Base-by-base conservation (phyloP, 2,888 invertebrate species). In the Pegoplata infirma region DNA sequence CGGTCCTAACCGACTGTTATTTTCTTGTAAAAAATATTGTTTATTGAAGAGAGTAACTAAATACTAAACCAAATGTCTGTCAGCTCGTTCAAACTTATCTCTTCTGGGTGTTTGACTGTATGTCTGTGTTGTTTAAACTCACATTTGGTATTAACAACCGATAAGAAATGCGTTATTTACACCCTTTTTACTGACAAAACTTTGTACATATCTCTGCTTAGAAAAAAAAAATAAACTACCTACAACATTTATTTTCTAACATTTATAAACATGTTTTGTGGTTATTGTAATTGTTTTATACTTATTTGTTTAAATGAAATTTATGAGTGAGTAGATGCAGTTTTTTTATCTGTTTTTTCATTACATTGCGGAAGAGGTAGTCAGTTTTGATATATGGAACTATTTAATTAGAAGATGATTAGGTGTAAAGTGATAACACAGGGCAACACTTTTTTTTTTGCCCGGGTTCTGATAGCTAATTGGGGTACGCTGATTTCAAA, bases 151-250 rank as follows among this genome's bases (percentile, higher is more conserved):
- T 19, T 53, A 69, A 68, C 16, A 73, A 68, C 56, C 64, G 73
- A 74, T 78, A 78, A 78, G 77, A 78, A 78, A 69, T 69, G 64
- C 73, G 72, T 77, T 76, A 40, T 28, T 46, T 64, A 58, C 63
- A 67, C 71, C 61, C 73, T 73, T 74, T 46, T 59, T 63, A n/a
- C 32, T 40, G n/a, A 32, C 6, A 17, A 36, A 32, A 64, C 49
- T 51, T 16, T 51, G 23, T 40, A 5, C 47, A 16, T n/a, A n/a
- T n/a, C n/a, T n/a, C n/a, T n/a, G n/a, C n/a, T n/a, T n/a, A n/a
- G n/a, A n/a, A n/a, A n/a, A n/a, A n/a, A n/a, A n/a, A n/a, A n/a
- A n/a, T n/a, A 12, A 25, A 51, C 61, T 16, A 63, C 68, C 68
- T 69, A 75, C 75, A 51, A 44, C 6, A 32, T 46, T 16, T 32